Percentiles rank a stretch among this genome's conserved stretches.
phyloP scores from a whole-genome alignment of 2,888 invertebrate species.

The Eurytoma californica region DNA sequence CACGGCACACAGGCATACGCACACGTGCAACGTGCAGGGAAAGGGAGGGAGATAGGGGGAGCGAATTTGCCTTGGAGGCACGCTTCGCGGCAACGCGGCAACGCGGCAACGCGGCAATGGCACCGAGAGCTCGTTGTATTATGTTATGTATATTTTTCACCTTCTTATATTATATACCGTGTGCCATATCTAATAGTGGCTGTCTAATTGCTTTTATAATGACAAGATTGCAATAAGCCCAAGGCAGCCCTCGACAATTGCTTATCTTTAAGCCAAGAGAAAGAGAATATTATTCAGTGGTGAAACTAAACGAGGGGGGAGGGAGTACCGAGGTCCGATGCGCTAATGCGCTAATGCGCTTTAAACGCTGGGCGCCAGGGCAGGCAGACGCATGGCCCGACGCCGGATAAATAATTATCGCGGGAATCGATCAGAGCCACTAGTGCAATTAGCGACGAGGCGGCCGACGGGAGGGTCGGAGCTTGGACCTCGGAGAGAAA shows the following conservation, averaged over 20 bases:
- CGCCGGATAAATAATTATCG: slow-evolving; percentile 42
- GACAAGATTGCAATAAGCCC: slow-evolving; percentile 62
- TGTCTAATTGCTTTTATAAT: slow-evolving; percentile 74
- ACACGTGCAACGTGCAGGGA: not conserved
- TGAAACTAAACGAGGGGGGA: not conserved
- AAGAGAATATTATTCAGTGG: not conserved
- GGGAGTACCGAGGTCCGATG: slow-evolving; percentile 25
- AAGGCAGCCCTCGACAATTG: not conserved
- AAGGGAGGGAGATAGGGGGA: slow-evolving; percentile 58
- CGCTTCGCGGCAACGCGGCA: too few species aligned
- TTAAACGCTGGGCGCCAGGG: slow-evolving; percentile 45
- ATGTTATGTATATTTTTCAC: slow-evolving; percentile 62
- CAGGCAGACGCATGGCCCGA: not conserved
- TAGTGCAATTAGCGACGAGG: slow-evolving; percentile 45
- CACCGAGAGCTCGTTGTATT: slow-evolving; percentile 25
- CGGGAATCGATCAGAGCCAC: slow-evolving; percentile 47
- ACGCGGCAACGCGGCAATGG: not conserved
- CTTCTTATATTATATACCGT: slow-evolving; percentile 73
- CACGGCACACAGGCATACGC: slow-evolving; percentile 30
- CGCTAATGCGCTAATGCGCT: slow-evolving; percentile 54
- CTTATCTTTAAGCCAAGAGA: too few species aligned
- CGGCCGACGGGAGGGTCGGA: slow-evolving; percentile 28
- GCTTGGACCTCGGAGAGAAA: slow-evolving; percentile 1
- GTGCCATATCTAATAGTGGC: slow-evolving; percentile 72
- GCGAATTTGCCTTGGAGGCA: not conserved